Evolutionary conservation across 2,113 vertebrate species (phyloP).

Genomic region (Elgaria multicarinata): DNA sequence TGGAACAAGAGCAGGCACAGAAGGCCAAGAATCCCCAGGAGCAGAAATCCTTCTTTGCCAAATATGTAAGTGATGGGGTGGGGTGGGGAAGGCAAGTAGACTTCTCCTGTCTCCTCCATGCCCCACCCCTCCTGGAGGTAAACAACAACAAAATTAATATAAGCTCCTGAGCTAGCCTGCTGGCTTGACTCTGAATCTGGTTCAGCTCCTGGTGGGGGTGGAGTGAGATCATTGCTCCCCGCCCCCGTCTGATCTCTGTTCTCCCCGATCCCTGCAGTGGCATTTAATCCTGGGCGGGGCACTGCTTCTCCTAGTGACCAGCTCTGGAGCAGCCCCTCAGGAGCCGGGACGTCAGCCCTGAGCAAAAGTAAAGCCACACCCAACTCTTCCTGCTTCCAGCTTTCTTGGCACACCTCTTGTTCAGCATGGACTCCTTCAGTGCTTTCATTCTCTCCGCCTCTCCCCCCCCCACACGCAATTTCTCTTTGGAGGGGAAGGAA

Average conservation of each 20-base stretch:
- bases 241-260: constrained; percentile 46
- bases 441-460: neutral
- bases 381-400: constrained; percentile 1
- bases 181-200: neutral
- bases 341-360: constrained; percentile 87
- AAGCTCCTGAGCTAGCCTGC: neutral
- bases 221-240: neutral
- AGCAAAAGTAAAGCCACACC: constrained; percentile 83
- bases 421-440: neutral
- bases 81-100: fast-evolving
- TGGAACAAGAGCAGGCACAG: constrained; percentile 90
- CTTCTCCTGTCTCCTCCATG: fast-evolving
- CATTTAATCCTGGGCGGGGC: constrained; percentile 95
- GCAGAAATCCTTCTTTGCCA: constrained; percentile 94
- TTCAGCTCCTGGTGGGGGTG: neutral
- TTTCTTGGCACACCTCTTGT: constrained; percentile 29
- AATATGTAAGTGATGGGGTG: constrained; percentile 88
- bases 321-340: constrained; percentile 83
- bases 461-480: neutral
- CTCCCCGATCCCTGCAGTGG: constrained; percentile 81
- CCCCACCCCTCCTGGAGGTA: no score
- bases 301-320: constrained; percentile 90
- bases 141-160: no score
- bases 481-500: neutral
- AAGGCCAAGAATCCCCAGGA: constrained; percentile 93